Conservation (phyloP, 2,888 invertebrate species). For the Apotomis betuletana region DNA sequence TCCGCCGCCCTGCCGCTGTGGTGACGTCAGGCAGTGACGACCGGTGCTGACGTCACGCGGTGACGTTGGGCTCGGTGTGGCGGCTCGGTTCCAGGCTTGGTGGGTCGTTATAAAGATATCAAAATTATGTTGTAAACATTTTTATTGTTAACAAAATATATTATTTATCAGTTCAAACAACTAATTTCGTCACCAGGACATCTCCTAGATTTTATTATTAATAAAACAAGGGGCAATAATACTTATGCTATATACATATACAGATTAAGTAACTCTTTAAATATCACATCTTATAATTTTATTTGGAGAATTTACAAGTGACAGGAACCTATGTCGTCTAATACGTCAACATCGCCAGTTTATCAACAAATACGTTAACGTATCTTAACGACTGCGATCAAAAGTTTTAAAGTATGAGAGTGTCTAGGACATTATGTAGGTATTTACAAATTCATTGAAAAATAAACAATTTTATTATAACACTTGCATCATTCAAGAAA, state of each 20-base stretch:
- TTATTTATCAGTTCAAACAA: not conserved
- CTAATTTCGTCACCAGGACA: constrained; percentile 11
- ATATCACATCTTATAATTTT: not conserved
- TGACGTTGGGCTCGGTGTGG: too few species aligned
- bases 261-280: not conserved
- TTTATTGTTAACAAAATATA: not conserved
- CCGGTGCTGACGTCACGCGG: too few species aligned
- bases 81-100: too few species aligned
- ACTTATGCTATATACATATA: not conserved
- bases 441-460: constrained; percentile 1
- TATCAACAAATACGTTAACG: not conserved
- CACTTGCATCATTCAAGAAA: too few species aligned
- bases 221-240: not conserved
- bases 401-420: not conserved
- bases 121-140: not conserved
- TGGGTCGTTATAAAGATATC: too few species aligned
- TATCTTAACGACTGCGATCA: not conserved
- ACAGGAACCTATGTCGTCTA: not conserved
- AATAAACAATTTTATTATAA: not conserved
- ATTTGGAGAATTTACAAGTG: not conserved
- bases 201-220: not conserved
- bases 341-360: not conserved
- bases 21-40: too few species aligned
- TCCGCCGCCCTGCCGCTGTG: too few species aligned
- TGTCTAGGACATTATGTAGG: not conserved